phyloP scores from a whole-genome alignment of 2,113 vertebrate species.

The Scartelaos histophorus region DNA sequence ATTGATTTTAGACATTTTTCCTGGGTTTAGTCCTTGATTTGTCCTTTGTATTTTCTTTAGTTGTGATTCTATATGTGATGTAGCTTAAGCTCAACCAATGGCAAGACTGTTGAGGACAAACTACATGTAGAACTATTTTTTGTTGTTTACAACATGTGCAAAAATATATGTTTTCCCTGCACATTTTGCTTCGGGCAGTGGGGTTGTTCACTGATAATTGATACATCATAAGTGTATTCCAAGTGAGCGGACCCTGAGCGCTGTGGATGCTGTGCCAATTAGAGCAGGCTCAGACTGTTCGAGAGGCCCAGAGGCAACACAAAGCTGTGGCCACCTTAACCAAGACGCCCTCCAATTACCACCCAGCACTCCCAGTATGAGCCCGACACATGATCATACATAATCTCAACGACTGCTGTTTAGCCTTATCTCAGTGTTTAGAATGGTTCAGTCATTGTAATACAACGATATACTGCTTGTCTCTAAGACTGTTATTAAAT shows the following conservation, averaged over 20 bases:
- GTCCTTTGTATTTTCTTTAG: neutral
- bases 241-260: conserved; percentile 29
- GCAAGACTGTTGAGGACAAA: neutral
- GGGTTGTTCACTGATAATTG: conserved; percentile 35
- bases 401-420: neutral
- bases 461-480: neutral
- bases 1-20: neutral
- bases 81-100: neutral
- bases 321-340: conserved; percentile 56
- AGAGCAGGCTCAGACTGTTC: conserved; percentile 51
- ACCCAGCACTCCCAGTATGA: conserved; percentile 56
- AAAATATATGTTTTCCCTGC: neutral
- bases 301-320: conserved; percentile 57
- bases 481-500: too few relatives aligned
- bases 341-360: conserved; percentile 71
- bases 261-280: conserved; percentile 50
- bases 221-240: conserved; percentile 17
- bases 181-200: conserved; percentile 1
- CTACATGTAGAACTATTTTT: neutral
- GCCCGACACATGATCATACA: conserved; percentile 52
- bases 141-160: neutral
- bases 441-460: conserved; percentile 22
- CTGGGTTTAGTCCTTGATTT: neutral
- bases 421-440: conserved; percentile 6
- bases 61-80: neutral